phyloP scores from a whole-genome alignment of 1,140 invertebrate genomes.

The Drosophila pectinifera region DNA sequence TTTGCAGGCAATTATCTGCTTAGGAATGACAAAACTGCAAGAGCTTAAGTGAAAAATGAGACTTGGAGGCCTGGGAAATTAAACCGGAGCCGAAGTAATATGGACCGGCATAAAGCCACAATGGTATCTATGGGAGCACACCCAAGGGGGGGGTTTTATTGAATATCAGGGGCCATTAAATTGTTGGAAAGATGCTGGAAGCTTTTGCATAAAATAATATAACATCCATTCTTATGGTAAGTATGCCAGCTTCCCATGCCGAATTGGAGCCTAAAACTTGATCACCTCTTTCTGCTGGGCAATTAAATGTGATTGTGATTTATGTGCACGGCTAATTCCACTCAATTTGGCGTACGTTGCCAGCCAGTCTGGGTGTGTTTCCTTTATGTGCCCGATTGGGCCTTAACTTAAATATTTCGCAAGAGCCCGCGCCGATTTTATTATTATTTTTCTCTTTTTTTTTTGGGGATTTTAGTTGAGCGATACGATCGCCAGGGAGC shows the following conservation, averaged over 20 bases:
- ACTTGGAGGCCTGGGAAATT: slow-evolving; percentile 23
- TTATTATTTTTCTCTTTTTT: slow-evolving; percentile 18
- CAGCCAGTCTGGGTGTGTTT: slow-evolving; percentile 57
- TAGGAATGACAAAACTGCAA: slow-evolving; percentile 61
- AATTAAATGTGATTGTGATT: slow-evolving; percentile 50
- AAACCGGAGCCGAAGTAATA: slow-evolving; percentile 3
- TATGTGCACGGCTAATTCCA: slow-evolving; percentile 55
- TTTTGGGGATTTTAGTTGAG: slow-evolving; percentile 26
- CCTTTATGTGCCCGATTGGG: slow-evolving; percentile 24
- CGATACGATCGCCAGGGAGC: slow-evolving; percentile 66
- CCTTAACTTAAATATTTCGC: slow-evolving; percentile 65
- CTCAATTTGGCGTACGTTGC: slow-evolving; percentile 38
- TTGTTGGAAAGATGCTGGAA: background rate
- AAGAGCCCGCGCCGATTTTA: slow-evolving; percentile 40
- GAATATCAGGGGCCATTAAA: slow-evolving; percentile 1
- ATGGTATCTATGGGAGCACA: background rate
- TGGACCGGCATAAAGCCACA: slow-evolving; percentile 17
- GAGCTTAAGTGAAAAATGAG: slow-evolving; percentile 31
- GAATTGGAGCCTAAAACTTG: slow-evolving; percentile 4
- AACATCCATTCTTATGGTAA: background rate
- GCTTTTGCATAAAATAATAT: slow-evolving; percentile 1
- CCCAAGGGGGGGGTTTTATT: slow-evolving; percentile 8
- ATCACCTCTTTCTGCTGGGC: slow-evolving; percentile 19
- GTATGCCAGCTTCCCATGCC: background rate
- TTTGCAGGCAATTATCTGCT: slow-evolving; percentile 58